phyloP scores from a whole-genome alignment of 2,888 invertebrate species.

The Drosophila demipolita region DNA sequence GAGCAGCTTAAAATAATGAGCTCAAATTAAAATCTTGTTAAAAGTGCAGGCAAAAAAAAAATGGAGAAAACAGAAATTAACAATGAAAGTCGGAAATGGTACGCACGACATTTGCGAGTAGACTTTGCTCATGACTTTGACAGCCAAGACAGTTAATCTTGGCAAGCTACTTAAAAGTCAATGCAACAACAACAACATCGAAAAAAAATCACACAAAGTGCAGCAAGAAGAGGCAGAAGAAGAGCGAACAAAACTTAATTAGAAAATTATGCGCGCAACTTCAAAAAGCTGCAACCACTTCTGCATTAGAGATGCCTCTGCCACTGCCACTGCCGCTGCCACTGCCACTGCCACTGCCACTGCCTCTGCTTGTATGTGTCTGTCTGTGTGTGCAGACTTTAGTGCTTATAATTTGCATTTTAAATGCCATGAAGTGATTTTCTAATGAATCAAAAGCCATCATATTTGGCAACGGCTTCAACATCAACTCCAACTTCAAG shows the following conservation, averaged over 20 bases:
- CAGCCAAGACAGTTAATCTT: conserved; percentile 70
- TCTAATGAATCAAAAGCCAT: conserved; percentile 77
- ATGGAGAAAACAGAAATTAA: background rate
- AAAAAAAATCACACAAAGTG: conserved; percentile 3
- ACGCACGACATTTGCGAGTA: conserved; percentile 47
- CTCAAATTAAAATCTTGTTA: conserved; percentile 75
- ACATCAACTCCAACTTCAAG: conserved; percentile 25
- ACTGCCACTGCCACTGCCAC: background rate
- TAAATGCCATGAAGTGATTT: conserved; percentile 78
- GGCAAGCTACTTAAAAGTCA: conserved; percentile 76
- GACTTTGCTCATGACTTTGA: conserved; percentile 57
- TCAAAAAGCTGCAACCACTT: conserved; percentile 52
- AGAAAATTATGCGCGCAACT: conserved; percentile 70
- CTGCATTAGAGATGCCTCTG: conserved; percentile 43
- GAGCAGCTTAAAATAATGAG: conserved; percentile 69
- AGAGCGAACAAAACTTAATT: conserved; percentile 69
- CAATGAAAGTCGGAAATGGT: conserved; percentile 23
- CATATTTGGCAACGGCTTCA: conserved; percentile 55
- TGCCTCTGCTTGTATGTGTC: conserved; percentile 7
- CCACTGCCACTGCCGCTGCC: background rate
- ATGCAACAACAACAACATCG: conserved; percentile 55
- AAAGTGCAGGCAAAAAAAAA: conserved; percentile 48
- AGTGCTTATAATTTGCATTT: conserved; percentile 72
- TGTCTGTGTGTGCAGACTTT: conserved; percentile 24
- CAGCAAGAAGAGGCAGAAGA: conserved; percentile 11